Evolutionary conservation across 2,888 invertebrate species (phyloP).

Genomic region (Xylocampa areola): DNA sequence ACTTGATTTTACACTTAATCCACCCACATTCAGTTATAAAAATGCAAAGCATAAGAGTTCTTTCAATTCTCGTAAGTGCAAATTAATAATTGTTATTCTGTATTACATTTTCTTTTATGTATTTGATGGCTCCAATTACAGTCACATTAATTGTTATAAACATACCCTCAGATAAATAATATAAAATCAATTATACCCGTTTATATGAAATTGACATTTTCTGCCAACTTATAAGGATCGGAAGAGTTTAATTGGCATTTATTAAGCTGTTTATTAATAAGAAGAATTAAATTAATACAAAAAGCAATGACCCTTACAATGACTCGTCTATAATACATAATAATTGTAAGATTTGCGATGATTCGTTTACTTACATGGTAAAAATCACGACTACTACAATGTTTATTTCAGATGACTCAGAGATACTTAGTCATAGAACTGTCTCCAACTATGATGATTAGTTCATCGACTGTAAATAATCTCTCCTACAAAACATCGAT

Average conservation of each 20-base stretch:
- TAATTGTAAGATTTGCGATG: constrained; percentile 20
- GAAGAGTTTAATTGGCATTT: too few species aligned
- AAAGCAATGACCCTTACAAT: constrained; percentile 3
- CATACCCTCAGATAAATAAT: too few species aligned
- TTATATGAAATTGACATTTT: too few species aligned
- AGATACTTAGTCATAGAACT: constrained; percentile 10
- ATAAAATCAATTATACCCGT: too few species aligned
- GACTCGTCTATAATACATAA: constrained; percentile 9
- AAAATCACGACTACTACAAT: constrained; percentile 11
- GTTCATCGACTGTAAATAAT: too few species aligned
- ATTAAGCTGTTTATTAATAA: constrained; percentile 15
- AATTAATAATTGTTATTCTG: too few species aligned
- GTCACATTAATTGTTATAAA: too few species aligned
- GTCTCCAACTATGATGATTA: constrained; percentile 4
- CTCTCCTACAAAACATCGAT: too few species aligned
- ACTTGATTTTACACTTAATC: constrained; percentile 14
- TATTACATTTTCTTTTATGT: too few species aligned
- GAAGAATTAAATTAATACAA: constrained; percentile 4
- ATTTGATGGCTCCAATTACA: too few species aligned
- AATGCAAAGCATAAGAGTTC: background rate
- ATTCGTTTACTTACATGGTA: constrained; percentile 10
- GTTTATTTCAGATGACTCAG: constrained; percentile 4
- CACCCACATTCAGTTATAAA: constrained; percentile 28
- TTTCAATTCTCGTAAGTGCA: too few species aligned
- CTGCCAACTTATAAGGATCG: too few species aligned